phyloP scores from a whole-genome alignment of 2,888 invertebrate species.

The Ischnura elegans region DNA sequence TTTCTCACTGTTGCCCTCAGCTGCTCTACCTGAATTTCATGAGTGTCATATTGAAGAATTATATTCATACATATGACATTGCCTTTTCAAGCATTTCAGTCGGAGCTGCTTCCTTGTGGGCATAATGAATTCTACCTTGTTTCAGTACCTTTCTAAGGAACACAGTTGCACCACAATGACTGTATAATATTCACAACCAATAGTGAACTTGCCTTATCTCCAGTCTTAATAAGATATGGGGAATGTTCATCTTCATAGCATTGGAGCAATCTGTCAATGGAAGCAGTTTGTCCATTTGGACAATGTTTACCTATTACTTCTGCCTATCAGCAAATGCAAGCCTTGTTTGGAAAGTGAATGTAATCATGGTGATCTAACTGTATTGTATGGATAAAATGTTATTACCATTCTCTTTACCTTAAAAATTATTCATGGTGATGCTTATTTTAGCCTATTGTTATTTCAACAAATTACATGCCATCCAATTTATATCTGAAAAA shows the following conservation, averaged over 20 bases:
- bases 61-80: conserved; percentile 1
- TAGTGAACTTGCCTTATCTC: background rate
- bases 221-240: background rate
- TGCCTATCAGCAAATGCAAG: background rate
- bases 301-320: background rate
- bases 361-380: background rate
- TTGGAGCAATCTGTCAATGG: background rate
- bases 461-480: background rate
- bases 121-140: background rate
- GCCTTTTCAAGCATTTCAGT: conserved; percentile 35
- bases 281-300: background rate
- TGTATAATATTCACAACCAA: background rate
- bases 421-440: background rate
- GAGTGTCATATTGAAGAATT: conserved; percentile 17
- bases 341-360: background rate
- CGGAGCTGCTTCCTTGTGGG: conserved; percentile 9
- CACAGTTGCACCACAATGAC: background rate
- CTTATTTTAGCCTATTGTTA: background rate
- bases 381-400: background rate
- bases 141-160: conserved; percentile 25
- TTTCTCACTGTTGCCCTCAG: conserved; percentile 91
- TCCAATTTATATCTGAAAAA: background rate
- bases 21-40: conserved; percentile 81
- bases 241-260: background rate
- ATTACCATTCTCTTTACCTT: background rate